Evolutionary conservation across 2,888 invertebrate species (phyloP).

Genomic region (Ophion ellenae): DNA sequence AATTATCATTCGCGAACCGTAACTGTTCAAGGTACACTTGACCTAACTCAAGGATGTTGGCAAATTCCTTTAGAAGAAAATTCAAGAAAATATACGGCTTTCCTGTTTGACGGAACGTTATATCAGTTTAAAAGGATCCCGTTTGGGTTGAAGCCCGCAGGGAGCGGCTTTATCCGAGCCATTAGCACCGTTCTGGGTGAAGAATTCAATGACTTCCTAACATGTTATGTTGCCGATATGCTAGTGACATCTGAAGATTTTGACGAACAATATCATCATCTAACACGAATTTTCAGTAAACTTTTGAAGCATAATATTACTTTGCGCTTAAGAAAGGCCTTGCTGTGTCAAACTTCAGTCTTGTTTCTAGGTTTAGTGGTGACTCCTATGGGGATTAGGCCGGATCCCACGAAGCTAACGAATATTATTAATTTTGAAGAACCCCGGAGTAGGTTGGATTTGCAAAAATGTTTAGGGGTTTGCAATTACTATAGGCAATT

Average conservation of each 20-base stretch:
- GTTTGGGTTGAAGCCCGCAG: conserved; percentile 73
- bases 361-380: conserved; percentile 62
- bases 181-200: conserved; percentile 66
- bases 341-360: conserved; percentile 51
- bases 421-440: conserved; percentile 69
- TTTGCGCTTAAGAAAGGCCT: conserved; percentile 49
- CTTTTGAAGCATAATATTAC: conserved; percentile 68
- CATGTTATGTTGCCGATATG: conserved; percentile 75
- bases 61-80: conserved; percentile 20
- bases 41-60: conserved; percentile 39
- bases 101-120: conserved; percentile 64
- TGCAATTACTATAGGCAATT: conserved; percentile 48
- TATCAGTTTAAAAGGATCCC: conserved; percentile 73
- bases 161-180: conserved; percentile 66
- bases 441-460: conserved; percentile 68
- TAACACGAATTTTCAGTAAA: conserved; percentile 63
- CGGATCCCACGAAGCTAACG: conserved; percentile 60
- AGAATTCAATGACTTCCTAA: conserved; percentile 68
- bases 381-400: conserved; percentile 35
- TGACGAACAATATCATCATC: conserved; percentile 68
- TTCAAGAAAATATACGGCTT: conserved; percentile 65
- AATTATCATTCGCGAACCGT: conserved; percentile 44
- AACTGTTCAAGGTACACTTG: conserved; percentile 37
- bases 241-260: conserved; percentile 70
- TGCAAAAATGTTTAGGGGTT: conserved; percentile 64